Base-by-base conservation (phyloP, 2,888 invertebrate genomes). In the Drosophila hamatofila region DNA sequence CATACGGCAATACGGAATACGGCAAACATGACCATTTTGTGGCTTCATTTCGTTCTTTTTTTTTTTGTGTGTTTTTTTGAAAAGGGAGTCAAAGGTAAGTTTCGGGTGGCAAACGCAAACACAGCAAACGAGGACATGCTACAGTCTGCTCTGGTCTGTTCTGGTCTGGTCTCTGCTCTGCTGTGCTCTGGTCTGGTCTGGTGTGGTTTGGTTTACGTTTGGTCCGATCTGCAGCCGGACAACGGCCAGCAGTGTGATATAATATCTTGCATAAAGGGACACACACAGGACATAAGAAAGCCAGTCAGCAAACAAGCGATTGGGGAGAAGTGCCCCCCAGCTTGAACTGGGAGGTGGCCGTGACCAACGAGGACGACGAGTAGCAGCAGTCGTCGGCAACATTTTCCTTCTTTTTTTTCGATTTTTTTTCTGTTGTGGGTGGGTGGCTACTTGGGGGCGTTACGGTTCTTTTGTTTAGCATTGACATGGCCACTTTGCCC, bases 401-500 rank as follows among this genome's bases (percentile, higher is more conserved):
- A 49, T 30, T 39, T 39, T 39, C 25, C 30, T 7, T 18, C 42
- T 39, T 23, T 52, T 44, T 30, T 39, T 37, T 42, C 23, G n/a
- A 39, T 56, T 46, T 39, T 51, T 30, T 35, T 55, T 48, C 51
- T 44, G 49, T 30, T 33, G 37, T 59, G 35, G n/a, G 75, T 49
- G 81, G 69, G 60, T 72, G 80, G 74, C 67, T 73, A 44, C 46
- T 33, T 48, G 51, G 67, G 66, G 65, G 63, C 72, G 80, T 66
- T 67, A 49, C 73, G 74, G 75, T 65, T 82, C 91, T 86, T 91
- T 91, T 91, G 92, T 91, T 90, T 81, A 78, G 81, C 84, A 84
- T 88, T 88, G 89, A 91, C 91, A 91, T 91, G 91, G 90, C 83
- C 88, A 91, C 91, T 91, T 90, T 87, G 91, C 91, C 90, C 78